Base-by-base conservation (phyloP, 2,113 vertebrate species). In the Ammospiza nelsoni region DNA sequence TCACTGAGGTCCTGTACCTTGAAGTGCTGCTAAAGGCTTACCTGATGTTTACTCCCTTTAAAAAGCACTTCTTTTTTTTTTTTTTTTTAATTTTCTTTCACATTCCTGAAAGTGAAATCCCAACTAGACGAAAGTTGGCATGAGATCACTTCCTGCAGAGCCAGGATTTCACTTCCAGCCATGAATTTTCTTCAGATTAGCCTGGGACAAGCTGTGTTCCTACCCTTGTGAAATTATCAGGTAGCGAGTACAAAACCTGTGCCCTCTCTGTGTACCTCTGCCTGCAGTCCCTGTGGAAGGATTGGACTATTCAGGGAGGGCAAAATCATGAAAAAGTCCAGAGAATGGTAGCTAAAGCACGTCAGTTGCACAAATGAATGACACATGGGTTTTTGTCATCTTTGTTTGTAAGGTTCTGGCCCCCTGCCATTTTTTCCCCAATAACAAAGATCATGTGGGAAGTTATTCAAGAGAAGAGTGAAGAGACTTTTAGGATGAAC, bases 291-390 rank as follows among this genome's bases (percentile, higher is more conserved):
- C n/a, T 1, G 7, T 2, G 1, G 61, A 49, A 48, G 11, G 8
- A 2, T 1, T 54, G 2, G 11, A 41, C 25, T 57, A 12, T 11
- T 6, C 2, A 1, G 27, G 54, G 12, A 59, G 7, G 17, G 7
- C 22, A 87, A 73, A 83, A 33, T 24, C 54, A 86, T 25, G 0
- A 0, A 59, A 5, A 71, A 78, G 21, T 52, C 31, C n/a, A 74
- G 78, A 27, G 21, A 49, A 87, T 18, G 9, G 16, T 5, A 68
- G 15, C n/a, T 59, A 62, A 85, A 83, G 48, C 31, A 46, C 12
- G 39, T 69, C 37, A 87, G 48, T 12, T 16, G 21, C 39, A 75
- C 23, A 76, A 83, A 44, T 28, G 5, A 92, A 61, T 29, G n/a
- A 59, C 37, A 86, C 59, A 12, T 7, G 44, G 7, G 12, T 18